These are phyloP conservation scores for Saccostrea glomerata DNA, from an alignment of 1,140 invertebrate species.

Conservation along the genomic window DNA sequence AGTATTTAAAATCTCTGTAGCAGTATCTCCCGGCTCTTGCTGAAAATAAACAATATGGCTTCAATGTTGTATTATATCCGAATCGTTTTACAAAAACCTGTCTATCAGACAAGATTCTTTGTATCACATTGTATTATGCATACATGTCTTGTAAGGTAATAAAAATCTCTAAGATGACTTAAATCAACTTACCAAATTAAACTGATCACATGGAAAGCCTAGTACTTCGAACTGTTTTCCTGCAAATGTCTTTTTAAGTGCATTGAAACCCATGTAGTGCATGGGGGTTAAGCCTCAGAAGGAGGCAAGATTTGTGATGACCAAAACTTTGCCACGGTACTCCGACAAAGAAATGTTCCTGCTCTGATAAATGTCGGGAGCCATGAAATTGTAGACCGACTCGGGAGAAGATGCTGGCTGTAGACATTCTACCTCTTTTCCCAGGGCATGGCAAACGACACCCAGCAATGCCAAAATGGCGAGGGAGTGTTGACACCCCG, in stretches of 20 bases:
- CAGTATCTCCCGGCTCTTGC: slow-evolving; percentile 81
- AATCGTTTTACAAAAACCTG: background rate
- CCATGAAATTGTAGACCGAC: slow-evolving; percentile 67
- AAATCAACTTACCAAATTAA: slow-evolving; percentile 76
- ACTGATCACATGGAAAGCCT: slow-evolving; percentile 82
- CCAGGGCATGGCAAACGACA: slow-evolving; percentile 26
- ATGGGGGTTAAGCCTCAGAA: slow-evolving; percentile 78
- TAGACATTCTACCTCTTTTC: slow-evolving; percentile 50
- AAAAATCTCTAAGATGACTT: background rate
- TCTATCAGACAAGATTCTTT: background rate
- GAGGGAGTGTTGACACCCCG: slow-evolving; percentile 24
- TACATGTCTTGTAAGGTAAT: background rate
- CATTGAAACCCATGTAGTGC: slow-evolving; percentile 78
- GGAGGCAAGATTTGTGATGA: slow-evolving; percentile 81
- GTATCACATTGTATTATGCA: background rate
- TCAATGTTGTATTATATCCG: background rate
- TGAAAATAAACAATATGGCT: slow-evolving; percentile 47
- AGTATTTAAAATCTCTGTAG: slow-evolving; percentile 80
- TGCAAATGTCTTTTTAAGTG: slow-evolving; percentile 72
- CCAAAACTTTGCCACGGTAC: slow-evolving; percentile 78
- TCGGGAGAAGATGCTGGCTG: slow-evolving; percentile 53
- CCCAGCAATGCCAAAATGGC: slow-evolving; percentile 45
- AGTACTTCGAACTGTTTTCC: slow-evolving; percentile 78
- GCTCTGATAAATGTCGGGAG: slow-evolving; percentile 63
- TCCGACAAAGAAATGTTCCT: slow-evolving; percentile 69